Evolutionary conservation across 2,797 vertebrate genomes (phyloP).

Genomic region (Helarctos malayanus): DNA sequence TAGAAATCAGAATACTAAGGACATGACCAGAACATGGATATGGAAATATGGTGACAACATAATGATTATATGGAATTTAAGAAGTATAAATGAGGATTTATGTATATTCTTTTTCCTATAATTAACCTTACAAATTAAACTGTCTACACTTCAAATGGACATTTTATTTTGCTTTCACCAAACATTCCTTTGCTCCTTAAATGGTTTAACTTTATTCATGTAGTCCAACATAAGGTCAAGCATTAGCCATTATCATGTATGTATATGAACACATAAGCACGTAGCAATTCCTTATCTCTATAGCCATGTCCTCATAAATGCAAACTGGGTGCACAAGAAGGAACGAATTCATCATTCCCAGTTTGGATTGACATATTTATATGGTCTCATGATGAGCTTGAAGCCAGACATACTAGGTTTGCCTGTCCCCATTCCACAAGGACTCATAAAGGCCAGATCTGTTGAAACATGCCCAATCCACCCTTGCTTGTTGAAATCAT

Average conservation of each 20-base stretch:
- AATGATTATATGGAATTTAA: not conserved
- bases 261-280: not conserved
- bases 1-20: conserved; percentile 1
- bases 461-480: not conserved
- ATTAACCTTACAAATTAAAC: not conserved
- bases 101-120: not conserved
- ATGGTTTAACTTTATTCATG: not conserved
- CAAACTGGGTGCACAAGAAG: not conserved
- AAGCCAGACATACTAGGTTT: not conserved
- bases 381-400: not conserved
- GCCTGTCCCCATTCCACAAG: not conserved
- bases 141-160: not conserved
- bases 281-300: not conserved
- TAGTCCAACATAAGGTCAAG: not conserved
- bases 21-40: not conserved
- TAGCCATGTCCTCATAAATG: not conserved
- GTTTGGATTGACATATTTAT: too few species aligned
- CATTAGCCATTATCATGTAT: not conserved
- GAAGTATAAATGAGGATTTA: not conserved
- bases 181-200: not conserved
- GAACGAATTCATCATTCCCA: not conserved
- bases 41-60: not conserved
- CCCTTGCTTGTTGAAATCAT: not conserved
- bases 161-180: not conserved
- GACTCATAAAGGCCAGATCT: not conserved